Evolutionary conservation across 2,113 vertebrate genomes (phyloP).

Genomic region (Myiopsitta monachus): DNA sequence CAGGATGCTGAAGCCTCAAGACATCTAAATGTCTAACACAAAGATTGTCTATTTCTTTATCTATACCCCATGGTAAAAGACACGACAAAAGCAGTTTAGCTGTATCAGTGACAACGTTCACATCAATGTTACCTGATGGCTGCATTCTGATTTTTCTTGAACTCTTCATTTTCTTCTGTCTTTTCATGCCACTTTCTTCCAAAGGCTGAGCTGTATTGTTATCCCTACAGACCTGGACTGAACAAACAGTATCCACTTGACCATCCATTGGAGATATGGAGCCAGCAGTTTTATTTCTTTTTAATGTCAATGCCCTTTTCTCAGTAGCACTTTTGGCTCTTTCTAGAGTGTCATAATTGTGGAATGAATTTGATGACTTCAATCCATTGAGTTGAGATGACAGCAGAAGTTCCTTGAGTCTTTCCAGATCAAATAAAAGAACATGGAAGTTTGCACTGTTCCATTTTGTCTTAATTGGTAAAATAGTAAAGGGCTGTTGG

Average conservation of each 20-base stretch:
- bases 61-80: slow-evolving; percentile 78
- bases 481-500: slow-evolving; percentile 66
- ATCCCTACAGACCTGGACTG: not conserved
- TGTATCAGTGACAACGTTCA: slow-evolving; percentile 38
- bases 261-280: not conserved
- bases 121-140: slow-evolving; percentile 36
- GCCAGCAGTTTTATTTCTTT: slow-evolving; percentile 66
- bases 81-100: slow-evolving; percentile 78
- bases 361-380: slow-evolving; percentile 63
- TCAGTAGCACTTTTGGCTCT: slow-evolving; percentile 70
- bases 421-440: slow-evolving; percentile 78
- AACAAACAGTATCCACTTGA: not conserved
- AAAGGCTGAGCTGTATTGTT: not conserved
- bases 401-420: slow-evolving; percentile 69
- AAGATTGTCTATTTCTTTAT: slow-evolving; percentile 71
- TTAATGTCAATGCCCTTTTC: slow-evolving; percentile 66
- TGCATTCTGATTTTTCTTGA: slow-evolving; percentile 63
- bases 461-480: slow-evolving; percentile 70
- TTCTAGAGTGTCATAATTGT: slow-evolving; percentile 45
- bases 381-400: slow-evolving; percentile 10
- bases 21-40: slow-evolving; percentile 67
- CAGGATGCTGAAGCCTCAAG: slow-evolving; percentile 53
- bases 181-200: slow-evolving; percentile 63
- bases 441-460: slow-evolving; percentile 68
- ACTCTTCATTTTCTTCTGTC: slow-evolving; percentile 72